Percentiles rank a stretch among this genome's conserved stretches.
phyloP scores from a whole-genome alignment of 2,113 vertebrate species.

The Agelaius tricolor region DNA sequence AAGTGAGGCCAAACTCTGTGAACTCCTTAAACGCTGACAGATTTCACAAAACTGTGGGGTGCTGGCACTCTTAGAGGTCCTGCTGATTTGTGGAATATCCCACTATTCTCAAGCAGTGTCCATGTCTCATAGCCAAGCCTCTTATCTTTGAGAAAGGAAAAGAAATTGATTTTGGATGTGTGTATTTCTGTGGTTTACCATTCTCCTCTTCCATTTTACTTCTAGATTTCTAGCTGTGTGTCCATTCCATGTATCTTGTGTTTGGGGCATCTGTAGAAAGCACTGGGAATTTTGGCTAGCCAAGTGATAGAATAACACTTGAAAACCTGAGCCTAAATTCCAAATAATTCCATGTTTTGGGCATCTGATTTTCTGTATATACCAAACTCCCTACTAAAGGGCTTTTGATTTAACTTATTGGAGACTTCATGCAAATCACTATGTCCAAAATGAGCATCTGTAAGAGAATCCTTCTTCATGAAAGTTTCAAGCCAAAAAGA shows the following conservation, averaged over 20 bases:
- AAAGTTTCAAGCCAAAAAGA: not conserved
- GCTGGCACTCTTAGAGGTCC: not conserved
- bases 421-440: not conserved
- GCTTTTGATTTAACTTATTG: not conserved
- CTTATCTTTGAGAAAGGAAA: not conserved
- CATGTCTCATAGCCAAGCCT: not conserved
- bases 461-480: not conserved
- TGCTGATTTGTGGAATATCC: not conserved
- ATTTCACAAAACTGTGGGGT: not conserved
- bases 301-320: not conserved
- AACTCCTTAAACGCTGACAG: not conserved
- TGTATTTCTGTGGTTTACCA: not conserved
- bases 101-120: not conserved
- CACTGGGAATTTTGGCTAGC: not conserved
- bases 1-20: not conserved
- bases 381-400: not conserved
- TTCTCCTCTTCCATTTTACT: not conserved
- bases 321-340: not conserved
- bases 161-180: not conserved
- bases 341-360: not conserved
- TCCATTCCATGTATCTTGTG: not conserved
- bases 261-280: not conserved
- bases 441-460: not conserved
- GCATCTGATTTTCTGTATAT: not conserved
- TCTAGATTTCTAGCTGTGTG: not conserved